Conservation (phyloP, 2,888 invertebrate genomes). For the Eumacrocentrus americanus region DNA sequence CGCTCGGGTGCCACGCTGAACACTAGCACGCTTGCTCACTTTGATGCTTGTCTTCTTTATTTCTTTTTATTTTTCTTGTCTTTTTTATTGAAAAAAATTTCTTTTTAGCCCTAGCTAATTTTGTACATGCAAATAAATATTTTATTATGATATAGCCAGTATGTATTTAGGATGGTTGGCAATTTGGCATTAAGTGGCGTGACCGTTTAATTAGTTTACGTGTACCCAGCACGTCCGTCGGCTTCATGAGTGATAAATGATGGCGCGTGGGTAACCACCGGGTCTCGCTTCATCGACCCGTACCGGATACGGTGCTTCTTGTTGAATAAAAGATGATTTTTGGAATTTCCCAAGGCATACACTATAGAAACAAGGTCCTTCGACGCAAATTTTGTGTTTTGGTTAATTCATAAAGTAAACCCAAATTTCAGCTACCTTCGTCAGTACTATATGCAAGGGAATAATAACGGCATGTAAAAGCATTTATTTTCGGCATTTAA, state of each 20-base stretch:
- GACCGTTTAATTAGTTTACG: conserved; percentile 7
- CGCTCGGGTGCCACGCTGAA: too few species aligned
- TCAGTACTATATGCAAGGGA: conserved; percentile 3
- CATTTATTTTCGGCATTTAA: neutral
- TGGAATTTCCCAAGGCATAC: conserved; percentile 19
- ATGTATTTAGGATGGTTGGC: neutral
- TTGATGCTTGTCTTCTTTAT: too few species aligned
- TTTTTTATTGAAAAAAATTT: neutral
- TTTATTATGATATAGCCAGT: neutral
- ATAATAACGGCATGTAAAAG: too few species aligned
- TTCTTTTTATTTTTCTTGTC: too few species aligned
- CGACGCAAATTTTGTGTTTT: conserved; percentile 44
- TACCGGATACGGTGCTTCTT: neutral
- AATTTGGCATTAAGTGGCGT: neutral
- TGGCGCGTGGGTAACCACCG: neutral
- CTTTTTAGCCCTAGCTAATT: neutral
- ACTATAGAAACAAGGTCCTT: conserved; percentile 9
- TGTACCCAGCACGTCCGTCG: neutral
- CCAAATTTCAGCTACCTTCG: conserved; percentile 4
- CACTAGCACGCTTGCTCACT: too few species aligned
- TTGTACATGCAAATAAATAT: neutral
- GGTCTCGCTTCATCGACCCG: neutral
- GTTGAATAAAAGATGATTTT: conserved; percentile 28
- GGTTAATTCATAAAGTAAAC: conserved; percentile 49
- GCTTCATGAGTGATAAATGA: conserved; percentile 16